These are phyloP conservation scores for Brachionus angularis DNA, from an alignment of 1,140 invertebrate genomes.

Conservation along the genomic window DNA sequence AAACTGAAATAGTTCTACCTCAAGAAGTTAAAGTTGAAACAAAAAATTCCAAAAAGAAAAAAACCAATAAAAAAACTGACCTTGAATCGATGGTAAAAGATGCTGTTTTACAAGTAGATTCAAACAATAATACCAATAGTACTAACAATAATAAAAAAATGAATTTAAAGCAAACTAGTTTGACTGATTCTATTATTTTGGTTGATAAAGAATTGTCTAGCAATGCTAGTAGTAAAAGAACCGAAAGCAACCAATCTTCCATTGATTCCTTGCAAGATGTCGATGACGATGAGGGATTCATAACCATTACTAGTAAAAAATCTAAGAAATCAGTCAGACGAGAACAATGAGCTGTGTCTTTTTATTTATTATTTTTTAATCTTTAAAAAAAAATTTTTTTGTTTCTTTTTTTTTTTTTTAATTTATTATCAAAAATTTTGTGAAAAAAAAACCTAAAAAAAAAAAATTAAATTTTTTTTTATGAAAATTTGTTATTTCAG, in stretches of 20 bases:
- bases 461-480: too few relatives aligned
- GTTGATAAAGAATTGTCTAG: conserved; percentile 15
- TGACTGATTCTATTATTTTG: conserved; percentile 41
- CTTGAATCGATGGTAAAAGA: conserved; percentile 2
- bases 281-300: conserved; percentile 34
- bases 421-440: too few relatives aligned
- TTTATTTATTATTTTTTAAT: too few relatives aligned
- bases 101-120: too few relatives aligned
- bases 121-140: too few relatives aligned
- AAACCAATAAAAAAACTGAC: neutral
- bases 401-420: too few relatives aligned
- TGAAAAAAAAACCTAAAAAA: too few relatives aligned
- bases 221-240: neutral
- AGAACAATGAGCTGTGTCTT: conserved; percentile 25
- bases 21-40: neutral
- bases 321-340: conserved; percentile 21
- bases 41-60: neutral
- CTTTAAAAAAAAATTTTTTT: too few relatives aligned
- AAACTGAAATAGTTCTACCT: conserved; percentile 13
- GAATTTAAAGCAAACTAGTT: conserved; percentile 17
- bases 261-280: conserved; percentile 23
- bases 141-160: conserved; percentile 8
- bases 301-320: conserved; percentile 33
- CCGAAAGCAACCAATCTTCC: conserved; percentile 37
- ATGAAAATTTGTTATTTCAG: too few relatives aligned